A percentile compares a stretch with the other conserved stretches of the same genome.
Conservation (phyloP, 2,797 vertebrate genomes). For the Myiotriccus ornatus region DNA sequence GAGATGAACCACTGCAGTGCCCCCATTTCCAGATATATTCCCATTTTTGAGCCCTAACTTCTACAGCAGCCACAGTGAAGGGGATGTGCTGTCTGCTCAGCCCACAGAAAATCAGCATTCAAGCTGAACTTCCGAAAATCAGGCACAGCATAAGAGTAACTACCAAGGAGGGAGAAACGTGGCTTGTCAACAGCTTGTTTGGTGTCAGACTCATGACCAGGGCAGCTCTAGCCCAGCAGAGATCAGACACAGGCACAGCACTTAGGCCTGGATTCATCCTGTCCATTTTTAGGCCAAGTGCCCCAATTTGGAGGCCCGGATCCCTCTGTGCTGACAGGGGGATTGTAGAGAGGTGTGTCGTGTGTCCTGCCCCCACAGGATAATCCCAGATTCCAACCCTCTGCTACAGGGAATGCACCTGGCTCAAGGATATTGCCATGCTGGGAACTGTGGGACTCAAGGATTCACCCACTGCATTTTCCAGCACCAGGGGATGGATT, state of each 20-base stretch:
- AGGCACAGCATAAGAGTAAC: not conserved
- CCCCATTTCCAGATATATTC: not conserved
- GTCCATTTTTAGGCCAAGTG: not conserved
- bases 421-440: not conserved
- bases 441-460: not conserved
- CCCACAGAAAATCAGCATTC: not conserved
- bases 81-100: rapidly evolving
- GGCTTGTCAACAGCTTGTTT: not conserved
- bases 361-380: not conserved
- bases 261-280: not conserved
- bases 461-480: not conserved
- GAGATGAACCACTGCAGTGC: rapidly evolving
- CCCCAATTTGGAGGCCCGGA: not conserved
- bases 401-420: not conserved
- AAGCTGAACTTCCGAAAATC: not conserved
- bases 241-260: not conserved
- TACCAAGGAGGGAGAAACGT: not conserved
- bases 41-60: not conserved
- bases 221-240: not conserved
- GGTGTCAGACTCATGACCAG: not conserved
- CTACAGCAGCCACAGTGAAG: not conserved
- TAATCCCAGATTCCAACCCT: not conserved
- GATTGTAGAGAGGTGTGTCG: rapidly evolving
- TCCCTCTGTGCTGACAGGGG: not conserved
- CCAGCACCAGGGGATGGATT: not conserved